phyloP scores from a whole-genome alignment of 2,113 vertebrate genomes.

The Forbesichthys papilliferus region DNA sequence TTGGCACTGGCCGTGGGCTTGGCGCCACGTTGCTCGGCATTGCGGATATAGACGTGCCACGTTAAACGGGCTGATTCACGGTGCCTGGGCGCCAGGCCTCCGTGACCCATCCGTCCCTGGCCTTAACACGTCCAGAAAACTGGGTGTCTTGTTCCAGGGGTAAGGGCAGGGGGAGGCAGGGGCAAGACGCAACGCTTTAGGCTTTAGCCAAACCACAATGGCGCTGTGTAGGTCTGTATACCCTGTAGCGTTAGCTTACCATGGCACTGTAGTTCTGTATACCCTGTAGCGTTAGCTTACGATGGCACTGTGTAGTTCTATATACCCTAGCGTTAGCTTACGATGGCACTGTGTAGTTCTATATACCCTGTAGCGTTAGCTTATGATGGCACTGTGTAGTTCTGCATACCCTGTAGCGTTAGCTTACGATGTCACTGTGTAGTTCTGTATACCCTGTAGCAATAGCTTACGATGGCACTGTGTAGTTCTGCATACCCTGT shows the following conservation, averaged over 20 bases:
- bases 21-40: constrained; percentile 33
- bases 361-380: too few species aligned
- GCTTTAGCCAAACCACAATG: constrained; percentile 57
- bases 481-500: too few species aligned
- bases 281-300: constrained; percentile 42
- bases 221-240: constrained; percentile 49
- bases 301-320: constrained; percentile 54
- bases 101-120: constrained; percentile 57
- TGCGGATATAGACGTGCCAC: constrained; percentile 36
- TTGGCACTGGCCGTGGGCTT: constrained; percentile 22
- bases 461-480: too few species aligned
- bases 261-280: constrained; percentile 53
- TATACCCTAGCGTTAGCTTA: constrained; percentile 37
- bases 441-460: too few species aligned
- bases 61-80: constrained; percentile 38
- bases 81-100: constrained; percentile 48
- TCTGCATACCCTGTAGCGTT: too few species aligned
- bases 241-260: constrained; percentile 42
- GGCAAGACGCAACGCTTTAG: constrained; percentile 27
- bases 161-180: constrained; percentile 37
- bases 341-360: too few species aligned
- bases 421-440: too few species aligned
- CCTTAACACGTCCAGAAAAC: constrained; percentile 63
- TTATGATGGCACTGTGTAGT: too few species aligned
- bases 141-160: constrained; percentile 25